Conservation (phyloP, 2,888 invertebrate genomes). For the Cordilura impudica region DNA sequence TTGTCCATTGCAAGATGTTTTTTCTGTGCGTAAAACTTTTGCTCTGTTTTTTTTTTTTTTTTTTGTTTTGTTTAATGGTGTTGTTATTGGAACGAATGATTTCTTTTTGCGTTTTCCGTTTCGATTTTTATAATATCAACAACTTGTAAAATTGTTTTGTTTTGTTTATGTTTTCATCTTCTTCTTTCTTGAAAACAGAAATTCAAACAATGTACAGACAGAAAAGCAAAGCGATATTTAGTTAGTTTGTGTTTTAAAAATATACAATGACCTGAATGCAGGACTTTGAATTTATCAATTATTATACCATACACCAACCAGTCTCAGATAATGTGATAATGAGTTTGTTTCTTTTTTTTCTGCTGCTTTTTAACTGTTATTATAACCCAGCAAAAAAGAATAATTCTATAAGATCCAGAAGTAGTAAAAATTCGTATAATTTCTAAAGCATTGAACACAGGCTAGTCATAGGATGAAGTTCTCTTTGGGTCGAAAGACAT, state of each 20-base stretch:
- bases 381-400: no score
- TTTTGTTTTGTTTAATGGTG: conserved; percentile 43
- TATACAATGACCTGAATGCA: no score
- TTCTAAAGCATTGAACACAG: no score
- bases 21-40: conserved; percentile 11
- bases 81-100: conserved; percentile 22
- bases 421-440: no score
- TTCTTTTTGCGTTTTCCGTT: not conserved
- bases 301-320: no score
- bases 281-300: no score
- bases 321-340: no score
- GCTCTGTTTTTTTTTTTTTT: conserved; percentile 59
- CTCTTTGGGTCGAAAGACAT: no score
- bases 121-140: not conserved
- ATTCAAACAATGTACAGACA: not conserved
- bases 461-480: no score
- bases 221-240: conserved; percentile 16
- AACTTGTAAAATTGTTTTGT: conserved; percentile 21
- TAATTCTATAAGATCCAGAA: no score
- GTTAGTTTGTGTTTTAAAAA: not conserved
- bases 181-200: conserved; percentile 1
- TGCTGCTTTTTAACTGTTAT: no score
- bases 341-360: no score
- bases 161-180: conserved; percentile 5
- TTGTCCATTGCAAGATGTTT: not conserved